phyloP scores from a whole-genome alignment of 2,888 invertebrate genomes.

The Andrena chrysosceles region DNA sequence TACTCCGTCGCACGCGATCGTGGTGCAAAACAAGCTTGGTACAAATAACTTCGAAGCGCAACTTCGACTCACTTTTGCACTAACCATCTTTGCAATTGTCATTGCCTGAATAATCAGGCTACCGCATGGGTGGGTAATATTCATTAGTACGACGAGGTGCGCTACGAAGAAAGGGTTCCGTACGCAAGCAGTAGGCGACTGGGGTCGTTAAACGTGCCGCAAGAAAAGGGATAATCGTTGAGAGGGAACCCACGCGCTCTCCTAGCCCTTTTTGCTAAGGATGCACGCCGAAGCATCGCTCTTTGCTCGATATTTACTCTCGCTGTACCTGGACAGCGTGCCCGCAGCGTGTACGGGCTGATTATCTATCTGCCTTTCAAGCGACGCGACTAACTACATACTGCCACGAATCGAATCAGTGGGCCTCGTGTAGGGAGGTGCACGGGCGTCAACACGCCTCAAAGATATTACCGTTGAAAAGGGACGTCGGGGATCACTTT shows the following conservation, averaged over 20 bases:
- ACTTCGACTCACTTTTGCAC: too few relatives aligned
- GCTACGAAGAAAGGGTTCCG: background rate
- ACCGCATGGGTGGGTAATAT: background rate
- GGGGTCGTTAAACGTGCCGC: slow-evolving; percentile 34
- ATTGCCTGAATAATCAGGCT: too few relatives aligned
- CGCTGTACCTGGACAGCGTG: slow-evolving; percentile 11
- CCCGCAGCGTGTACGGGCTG: slow-evolving; percentile 14
- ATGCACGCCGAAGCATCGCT: slow-evolving; percentile 24
- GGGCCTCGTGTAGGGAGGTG: background rate
- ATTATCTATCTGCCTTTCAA: slow-evolving; percentile 38
- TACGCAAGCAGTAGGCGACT: slow-evolving; percentile 12
- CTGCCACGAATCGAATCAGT: slow-evolving; percentile 16
- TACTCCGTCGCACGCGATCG: too few relatives aligned
- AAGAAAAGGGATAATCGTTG: slow-evolving; percentile 46
- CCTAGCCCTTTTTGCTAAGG: slow-evolving; percentile 13
- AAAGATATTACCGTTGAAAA: too few relatives aligned
- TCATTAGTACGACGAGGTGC: background rate
- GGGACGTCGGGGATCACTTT: too few relatives aligned
- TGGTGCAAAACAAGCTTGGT: too few relatives aligned
- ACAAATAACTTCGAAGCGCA: too few relatives aligned
- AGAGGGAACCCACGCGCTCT: slow-evolving; percentile 44
- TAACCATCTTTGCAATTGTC: too few relatives aligned
- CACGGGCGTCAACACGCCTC: background rate
- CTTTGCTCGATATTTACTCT: slow-evolving; percentile 47
- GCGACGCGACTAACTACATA: slow-evolving; percentile 14